Conservation (phyloP, 1,140 invertebrate species). For the Drosophila kanapiae region DNA sequence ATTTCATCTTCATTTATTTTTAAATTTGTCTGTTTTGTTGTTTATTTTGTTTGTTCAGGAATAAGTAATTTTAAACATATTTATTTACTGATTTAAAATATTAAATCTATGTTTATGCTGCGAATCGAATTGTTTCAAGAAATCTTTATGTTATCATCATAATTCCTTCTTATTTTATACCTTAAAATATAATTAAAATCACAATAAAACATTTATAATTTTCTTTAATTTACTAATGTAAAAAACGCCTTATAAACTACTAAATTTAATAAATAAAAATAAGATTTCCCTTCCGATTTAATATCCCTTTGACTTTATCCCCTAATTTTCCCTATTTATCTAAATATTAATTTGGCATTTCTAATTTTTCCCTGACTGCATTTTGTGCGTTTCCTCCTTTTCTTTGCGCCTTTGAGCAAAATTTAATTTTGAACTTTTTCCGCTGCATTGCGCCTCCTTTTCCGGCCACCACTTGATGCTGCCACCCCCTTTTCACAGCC, state of each 20-base stretch:
- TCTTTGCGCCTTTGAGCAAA: slow-evolving; percentile 43
- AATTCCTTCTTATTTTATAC: no score
- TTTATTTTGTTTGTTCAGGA: no score
- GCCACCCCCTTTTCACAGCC: not conserved
- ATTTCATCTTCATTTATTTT: no score
- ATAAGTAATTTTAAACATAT: no score
- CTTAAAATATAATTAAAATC: no score
- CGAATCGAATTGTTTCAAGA: no score
- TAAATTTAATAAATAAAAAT: not conserved
- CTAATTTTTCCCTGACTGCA: slow-evolving; percentile 36
- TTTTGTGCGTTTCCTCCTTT: not conserved
- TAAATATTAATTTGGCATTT: slow-evolving; percentile 70
- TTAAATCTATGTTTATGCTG: no score
- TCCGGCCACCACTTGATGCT: no score
- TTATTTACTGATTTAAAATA: no score
- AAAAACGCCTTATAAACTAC: not conserved
- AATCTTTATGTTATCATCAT: no score
- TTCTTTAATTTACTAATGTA: not conserved
- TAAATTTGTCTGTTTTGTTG: no score
- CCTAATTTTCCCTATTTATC: slow-evolving; percentile 23
- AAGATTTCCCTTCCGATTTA: not conserved
- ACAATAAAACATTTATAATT: no score
- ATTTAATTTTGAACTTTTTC: slow-evolving; percentile 73
- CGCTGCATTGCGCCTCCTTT: not conserved
- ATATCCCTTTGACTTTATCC: not conserved